Evolutionary conservation across 2,113 vertebrate genomes (phyloP).

Genomic region (Equus przewalskii): DNA sequence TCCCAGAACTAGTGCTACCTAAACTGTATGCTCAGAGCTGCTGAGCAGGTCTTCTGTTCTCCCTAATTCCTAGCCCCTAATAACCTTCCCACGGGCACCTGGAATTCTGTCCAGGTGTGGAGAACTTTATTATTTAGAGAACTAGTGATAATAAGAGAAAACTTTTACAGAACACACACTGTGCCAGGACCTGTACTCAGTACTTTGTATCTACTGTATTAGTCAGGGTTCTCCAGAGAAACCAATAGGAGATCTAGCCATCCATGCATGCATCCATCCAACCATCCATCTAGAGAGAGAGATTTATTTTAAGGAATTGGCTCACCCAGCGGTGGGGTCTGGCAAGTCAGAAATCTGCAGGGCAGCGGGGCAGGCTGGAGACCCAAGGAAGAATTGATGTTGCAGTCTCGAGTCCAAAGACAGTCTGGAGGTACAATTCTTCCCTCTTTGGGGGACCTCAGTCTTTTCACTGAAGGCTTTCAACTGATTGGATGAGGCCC

Average conservation of each 20-base stretch:
- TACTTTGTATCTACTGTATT: background rate
- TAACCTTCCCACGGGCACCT: background rate
- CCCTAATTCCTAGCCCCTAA: background rate
- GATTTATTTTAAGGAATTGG: background rate
- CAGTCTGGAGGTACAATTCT: background rate
- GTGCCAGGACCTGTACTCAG: background rate
- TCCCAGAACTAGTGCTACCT: background rate
- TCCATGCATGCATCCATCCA: background rate
- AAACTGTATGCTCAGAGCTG: background rate
- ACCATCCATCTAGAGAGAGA: background rate
- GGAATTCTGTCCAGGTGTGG: background rate
- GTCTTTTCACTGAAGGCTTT: background rate
- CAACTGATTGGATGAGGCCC: background rate
- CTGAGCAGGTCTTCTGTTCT: background rate
- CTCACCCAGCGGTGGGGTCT: background rate
- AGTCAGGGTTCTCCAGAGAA: background rate
- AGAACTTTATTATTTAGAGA: slow-evolving; percentile 21
- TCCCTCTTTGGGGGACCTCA: background rate
- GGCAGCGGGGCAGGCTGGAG: background rate
- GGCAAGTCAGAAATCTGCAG: background rate
- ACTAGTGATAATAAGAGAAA: background rate
- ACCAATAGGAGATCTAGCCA: too few species aligned
- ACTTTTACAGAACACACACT: background rate
- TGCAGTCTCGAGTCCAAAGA: background rate
- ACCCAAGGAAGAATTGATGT: background rate